Evolutionary conservation across 1,140 invertebrate genomes (phyloP).

Genomic region (Steinernema khuongi): DNA sequence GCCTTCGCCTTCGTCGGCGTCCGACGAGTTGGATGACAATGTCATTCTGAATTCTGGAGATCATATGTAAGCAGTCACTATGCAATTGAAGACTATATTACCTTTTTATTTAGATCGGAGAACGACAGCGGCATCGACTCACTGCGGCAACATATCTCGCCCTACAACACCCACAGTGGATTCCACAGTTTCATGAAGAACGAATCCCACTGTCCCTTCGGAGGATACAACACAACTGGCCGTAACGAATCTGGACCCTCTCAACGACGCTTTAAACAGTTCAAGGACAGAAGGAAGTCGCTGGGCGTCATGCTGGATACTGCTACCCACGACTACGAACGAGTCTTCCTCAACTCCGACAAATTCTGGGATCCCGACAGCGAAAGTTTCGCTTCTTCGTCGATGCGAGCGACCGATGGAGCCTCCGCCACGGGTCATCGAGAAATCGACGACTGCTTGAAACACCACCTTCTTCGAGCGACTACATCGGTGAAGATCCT

Average conservation of each 20-base stretch:
- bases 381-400: constrained; percentile 7
- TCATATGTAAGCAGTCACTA: constrained; percentile 6
- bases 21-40: constrained; percentile 39
- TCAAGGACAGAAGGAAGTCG: constrained; percentile 32
- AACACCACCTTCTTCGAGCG: constrained; percentile 26
- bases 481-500: constrained; percentile 27
- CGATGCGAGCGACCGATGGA: neutral
- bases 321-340: constrained; percentile 20
- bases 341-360: constrained; percentile 29
- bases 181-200: neutral
- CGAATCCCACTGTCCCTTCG: neutral
- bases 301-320: constrained; percentile 32
- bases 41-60: constrained; percentile 26
- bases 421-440: constrained; percentile 24
- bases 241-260: neutral
- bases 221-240: neutral
- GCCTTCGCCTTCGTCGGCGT: constrained; percentile 28
- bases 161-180: constrained; percentile 19
- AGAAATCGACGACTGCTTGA: constrained; percentile 33
- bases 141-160: constrained; percentile 32
- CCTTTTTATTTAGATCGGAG: constrained; percentile 39
- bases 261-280: constrained; percentile 4
- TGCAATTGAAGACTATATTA: too few species aligned
- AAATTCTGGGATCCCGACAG: constrained; percentile 32
- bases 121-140: constrained; percentile 42